Conservation (phyloP, 2,113 vertebrate species). For the Myodes glareolus region DNA sequence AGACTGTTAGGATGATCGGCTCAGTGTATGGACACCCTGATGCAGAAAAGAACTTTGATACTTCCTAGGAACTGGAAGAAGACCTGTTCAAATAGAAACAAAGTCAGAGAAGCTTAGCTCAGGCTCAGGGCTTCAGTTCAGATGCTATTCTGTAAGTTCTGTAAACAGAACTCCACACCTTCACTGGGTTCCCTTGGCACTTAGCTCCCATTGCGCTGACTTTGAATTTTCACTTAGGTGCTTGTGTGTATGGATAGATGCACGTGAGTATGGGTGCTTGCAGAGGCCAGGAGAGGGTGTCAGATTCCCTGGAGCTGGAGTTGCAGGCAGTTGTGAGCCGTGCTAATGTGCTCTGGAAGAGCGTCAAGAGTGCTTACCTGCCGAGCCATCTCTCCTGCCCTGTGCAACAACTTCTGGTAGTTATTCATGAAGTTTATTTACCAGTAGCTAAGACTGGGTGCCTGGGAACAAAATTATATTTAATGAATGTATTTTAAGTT, state of each 20-base stretch:
- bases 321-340: too few relatives aligned
- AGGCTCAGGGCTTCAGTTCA: constrained; percentile 34
- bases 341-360: too few relatives aligned
- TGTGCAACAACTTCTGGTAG: neutral
- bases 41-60: constrained; percentile 24
- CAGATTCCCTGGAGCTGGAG: too few relatives aligned
- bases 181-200: neutral
- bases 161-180: neutral
- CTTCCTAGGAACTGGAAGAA: constrained; percentile 40
- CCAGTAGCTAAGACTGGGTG: neutral
- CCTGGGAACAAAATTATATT: too few relatives aligned
- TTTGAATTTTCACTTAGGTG: neutral
- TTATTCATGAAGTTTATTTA: constrained; percentile 47
- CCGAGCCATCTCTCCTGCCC: too few relatives aligned
- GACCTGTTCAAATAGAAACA: constrained; percentile 5
- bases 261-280: too few relatives aligned
- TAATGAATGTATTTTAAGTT: too few relatives aligned
- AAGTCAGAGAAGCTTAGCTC: neutral
- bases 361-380: too few relatives aligned
- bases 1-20: neutral
- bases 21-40: constrained; percentile 3
- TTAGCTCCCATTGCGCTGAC: neutral
- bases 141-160: constrained; percentile 34
- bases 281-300: too few relatives aligned
- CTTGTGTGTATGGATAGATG: too few relatives aligned